phyloP scores from a whole-genome alignment of 2,113 vertebrate species.

The Hylia prasina region DNA sequence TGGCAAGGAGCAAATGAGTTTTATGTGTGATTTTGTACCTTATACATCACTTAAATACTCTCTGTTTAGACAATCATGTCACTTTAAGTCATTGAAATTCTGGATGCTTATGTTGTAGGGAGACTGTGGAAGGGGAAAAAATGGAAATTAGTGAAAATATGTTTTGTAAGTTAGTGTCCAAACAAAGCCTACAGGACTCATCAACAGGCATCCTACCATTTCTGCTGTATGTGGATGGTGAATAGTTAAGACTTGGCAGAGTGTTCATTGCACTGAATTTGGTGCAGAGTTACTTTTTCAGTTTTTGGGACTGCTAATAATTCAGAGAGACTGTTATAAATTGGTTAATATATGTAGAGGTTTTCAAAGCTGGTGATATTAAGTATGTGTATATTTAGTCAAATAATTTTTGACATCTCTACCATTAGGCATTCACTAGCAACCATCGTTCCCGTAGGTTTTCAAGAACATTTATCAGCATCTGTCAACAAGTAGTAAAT shows the following conservation, averaged over 20 bases:
- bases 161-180: neutral
- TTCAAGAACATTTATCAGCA: neutral
- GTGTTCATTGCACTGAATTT: neutral
- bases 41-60: neutral
- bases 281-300: neutral
- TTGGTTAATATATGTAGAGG: neutral
- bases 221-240: neutral
- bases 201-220: neutral
- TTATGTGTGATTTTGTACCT: neutral
- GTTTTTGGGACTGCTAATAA: neutral
- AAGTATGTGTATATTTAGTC: neutral
- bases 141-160: neutral
- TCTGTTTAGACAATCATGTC: neutral
- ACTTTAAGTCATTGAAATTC: neutral
- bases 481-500: constrained; percentile 51
- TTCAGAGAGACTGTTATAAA: neutral
- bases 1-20: neutral
- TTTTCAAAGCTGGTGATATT: neutral
- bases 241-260: neutral
- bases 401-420: neutral
- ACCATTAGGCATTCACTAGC: neutral
- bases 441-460: neutral
- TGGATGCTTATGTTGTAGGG: neutral
- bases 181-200: neutral
- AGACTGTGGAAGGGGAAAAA: neutral